Evolutionary conservation across 2,113 vertebrate genomes (phyloP).

Genomic region (Hylia prasina): DNA sequence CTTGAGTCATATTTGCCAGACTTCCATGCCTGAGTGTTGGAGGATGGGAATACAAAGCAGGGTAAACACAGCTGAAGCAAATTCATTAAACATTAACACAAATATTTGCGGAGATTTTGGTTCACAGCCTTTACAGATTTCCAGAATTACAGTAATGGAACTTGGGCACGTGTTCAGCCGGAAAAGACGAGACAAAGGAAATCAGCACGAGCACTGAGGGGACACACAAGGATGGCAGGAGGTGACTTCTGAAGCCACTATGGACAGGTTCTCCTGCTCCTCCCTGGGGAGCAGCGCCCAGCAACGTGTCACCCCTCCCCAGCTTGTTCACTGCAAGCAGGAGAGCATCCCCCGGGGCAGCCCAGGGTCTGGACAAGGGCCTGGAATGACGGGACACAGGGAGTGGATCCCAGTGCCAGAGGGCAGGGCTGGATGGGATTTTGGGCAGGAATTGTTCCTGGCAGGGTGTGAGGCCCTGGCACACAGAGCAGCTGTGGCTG

Average conservation of each 20-base stretch:
- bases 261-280: background rate
- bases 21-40: background rate
- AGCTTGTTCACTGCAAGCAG: fast-evolving
- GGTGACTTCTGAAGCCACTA: fast-evolving
- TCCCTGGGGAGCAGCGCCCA: background rate
- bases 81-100: constrained; percentile 22
- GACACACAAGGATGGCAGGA: background rate
- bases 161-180: background rate
- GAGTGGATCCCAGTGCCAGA: background rate
- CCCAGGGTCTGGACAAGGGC: background rate
- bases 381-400: background rate
- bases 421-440: fast-evolving
- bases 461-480: background rate
- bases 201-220: fast-evolving
- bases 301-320: fast-evolving
- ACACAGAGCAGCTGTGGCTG: background rate
- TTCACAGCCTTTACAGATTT: background rate
- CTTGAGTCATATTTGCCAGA: fast-evolving
- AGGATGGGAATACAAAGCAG: background rate
- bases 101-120: constrained; percentile 50
- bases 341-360: fast-evolving
- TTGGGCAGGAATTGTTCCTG: background rate
- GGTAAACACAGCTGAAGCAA: constrained; percentile 39
- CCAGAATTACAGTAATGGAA: background rate
- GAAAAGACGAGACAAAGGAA: fast-evolving